Percentiles rank a stretch among this genome's conserved stretches.
phyloP scores from a whole-genome alignment of 30 jellyfish, hydroid and myxozoan species.

The Turritopsis rubra region DNA sequence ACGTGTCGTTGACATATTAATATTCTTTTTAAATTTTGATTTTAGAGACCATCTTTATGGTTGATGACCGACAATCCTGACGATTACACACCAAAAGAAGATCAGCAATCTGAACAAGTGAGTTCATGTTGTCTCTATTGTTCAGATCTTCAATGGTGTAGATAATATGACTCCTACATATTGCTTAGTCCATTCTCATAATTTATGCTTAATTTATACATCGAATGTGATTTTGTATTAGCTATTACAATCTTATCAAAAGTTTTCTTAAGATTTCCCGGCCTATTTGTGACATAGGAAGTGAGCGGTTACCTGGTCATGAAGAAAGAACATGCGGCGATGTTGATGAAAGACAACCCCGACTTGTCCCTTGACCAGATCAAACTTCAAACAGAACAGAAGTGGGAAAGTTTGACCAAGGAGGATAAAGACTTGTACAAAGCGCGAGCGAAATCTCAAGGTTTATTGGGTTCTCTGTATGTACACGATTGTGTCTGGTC shows the following conservation, averaged over 20 bases:
- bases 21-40: not conserved
- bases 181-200: too few species aligned
- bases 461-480: conserved; percentile 52
- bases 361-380: conserved; percentile 67
- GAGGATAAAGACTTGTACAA: conserved; percentile 77
- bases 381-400: conserved; percentile 23
- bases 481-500: conserved; percentile 92
- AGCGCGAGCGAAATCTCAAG: conserved; percentile 39
- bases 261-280: too few species aligned
- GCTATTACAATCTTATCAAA: too few species aligned
- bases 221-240: too few species aligned
- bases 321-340: conserved; percentile 50
- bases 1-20: too few species aligned
- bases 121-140: too few species aligned
- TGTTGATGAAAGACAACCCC: conserved; percentile 55
- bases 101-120: not conserved
- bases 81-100: conserved; percentile 42
- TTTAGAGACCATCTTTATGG: conserved; percentile 83
- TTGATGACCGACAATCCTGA: conserved; percentile 50
- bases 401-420: conserved; percentile 76
- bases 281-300: not conserved
- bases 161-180: too few species aligned
- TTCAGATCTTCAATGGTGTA: too few species aligned
- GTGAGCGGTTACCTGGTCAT: conserved; percentile 82
- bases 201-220: too few species aligned